Evolutionary conservation across 2,113 vertebrate genomes (phyloP).

Genomic region (Syngnathus scovelli): DNA sequence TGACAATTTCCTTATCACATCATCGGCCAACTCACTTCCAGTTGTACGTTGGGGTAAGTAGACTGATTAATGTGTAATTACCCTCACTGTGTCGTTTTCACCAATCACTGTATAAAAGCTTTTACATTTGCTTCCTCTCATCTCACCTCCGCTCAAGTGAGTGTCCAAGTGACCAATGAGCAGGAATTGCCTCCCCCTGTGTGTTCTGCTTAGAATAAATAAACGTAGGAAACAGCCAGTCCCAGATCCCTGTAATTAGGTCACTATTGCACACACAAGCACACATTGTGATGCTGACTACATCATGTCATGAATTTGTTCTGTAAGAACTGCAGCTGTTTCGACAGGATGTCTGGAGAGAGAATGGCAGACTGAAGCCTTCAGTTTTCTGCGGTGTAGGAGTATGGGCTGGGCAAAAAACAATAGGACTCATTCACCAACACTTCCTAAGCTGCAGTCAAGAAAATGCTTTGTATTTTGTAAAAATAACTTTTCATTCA

Average conservation of each 20-base stretch:
- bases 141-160: slow-evolving; percentile 32
- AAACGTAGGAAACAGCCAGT: slow-evolving; percentile 61
- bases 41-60: slow-evolving; percentile 11
- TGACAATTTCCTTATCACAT: slow-evolving; percentile 15
- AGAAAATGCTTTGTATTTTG: neutral
- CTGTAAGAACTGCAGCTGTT: slow-evolving; percentile 40
- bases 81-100: slow-evolving; percentile 16
- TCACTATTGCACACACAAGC: slow-evolving; percentile 44
- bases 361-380: slow-evolving; percentile 16
- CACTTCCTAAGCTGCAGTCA: neutral
- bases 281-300: slow-evolving; percentile 37
- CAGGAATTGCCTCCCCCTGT: slow-evolving; percentile 34
- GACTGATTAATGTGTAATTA: slow-evolving; percentile 39
- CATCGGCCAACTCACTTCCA: neutral
- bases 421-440: slow-evolving; percentile 5
- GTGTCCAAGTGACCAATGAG: slow-evolving; percentile 33
- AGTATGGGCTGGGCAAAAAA: slow-evolving; percentile 3
- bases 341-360: slow-evolving; percentile 18
- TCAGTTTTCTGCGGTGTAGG: neutral
- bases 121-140: slow-evolving; percentile 31
- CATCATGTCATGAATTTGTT: slow-evolving; percentile 27
- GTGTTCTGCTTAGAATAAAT: slow-evolving; percentile 53
- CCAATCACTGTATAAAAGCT: slow-evolving; percentile 25
- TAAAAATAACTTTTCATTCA: neutral
- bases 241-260: slow-evolving; percentile 57